Conservation (phyloP, 2,113 vertebrate genomes). For the Ptilonorhynchus violaceus region DNA sequence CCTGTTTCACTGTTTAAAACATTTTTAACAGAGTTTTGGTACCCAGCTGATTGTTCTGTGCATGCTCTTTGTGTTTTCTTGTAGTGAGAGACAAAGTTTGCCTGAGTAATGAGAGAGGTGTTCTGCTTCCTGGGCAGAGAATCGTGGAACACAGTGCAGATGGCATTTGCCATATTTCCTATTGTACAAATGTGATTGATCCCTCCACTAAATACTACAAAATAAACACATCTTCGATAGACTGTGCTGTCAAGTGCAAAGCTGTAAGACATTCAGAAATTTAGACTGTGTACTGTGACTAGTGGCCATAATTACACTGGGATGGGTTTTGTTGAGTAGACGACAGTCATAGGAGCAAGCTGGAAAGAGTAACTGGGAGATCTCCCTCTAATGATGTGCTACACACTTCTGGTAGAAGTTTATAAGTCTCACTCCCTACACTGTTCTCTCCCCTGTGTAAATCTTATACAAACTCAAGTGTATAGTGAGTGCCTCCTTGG, state of each 20-base stretch:
- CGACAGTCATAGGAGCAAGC: background rate
- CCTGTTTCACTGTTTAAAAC: background rate
- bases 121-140: conserved; percentile 88
- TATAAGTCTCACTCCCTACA: background rate
- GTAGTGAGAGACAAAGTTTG: conserved; percentile 91
- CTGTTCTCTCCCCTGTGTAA: background rate
- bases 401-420: background rate
- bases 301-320: background rate
- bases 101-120: conserved; percentile 81
- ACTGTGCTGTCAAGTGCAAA: conserved; percentile 87
- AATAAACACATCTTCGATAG: conserved; percentile 78
- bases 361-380: background rate
- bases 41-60: background rate
- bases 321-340: background rate
- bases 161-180: conserved; percentile 81
- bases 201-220: conserved; percentile 82
- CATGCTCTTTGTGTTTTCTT: background rate
- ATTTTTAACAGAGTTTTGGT: background rate
- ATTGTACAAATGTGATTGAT: conserved; percentile 83
- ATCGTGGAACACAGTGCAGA: conserved; percentile 83
- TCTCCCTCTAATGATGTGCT: background rate
- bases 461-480: background rate
- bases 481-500: background rate
- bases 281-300: background rate
- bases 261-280: conserved; percentile 72